These are phyloP conservation scores for Tylochromis polylepis DNA, from an alignment of 2,113 vertebrate species.

Conservation along the genomic window DNA sequence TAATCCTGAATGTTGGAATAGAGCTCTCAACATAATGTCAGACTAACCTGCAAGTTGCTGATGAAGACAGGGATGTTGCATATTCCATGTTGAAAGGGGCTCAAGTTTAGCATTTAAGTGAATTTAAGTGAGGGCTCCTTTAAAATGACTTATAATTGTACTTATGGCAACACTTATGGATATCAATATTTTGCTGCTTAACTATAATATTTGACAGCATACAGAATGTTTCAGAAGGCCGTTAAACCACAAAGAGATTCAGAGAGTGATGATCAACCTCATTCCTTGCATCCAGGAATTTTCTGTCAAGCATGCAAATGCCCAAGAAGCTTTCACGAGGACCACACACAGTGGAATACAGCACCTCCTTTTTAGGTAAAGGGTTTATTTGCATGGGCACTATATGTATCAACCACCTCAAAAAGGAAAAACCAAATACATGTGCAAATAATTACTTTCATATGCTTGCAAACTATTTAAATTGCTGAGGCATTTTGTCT, in stretches of 20 bases:
- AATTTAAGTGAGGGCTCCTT: background rate
- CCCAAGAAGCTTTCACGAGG: background rate
- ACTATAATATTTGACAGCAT: background rate
- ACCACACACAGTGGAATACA: constrained; percentile 45
- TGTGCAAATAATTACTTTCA: constrained; percentile 20
- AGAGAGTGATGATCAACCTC: background rate
- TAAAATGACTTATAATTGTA: background rate
- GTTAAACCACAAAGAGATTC: constrained; percentile 5
- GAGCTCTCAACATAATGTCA: background rate
- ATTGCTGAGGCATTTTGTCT: background rate
- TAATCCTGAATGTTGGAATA: background rate
- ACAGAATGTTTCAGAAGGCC: background rate
- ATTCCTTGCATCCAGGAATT: constrained; percentile 11
- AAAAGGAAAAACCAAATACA: constrained; percentile 13
- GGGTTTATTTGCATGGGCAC: constrained; percentile 48
- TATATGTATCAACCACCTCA: background rate
- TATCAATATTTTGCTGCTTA: background rate
- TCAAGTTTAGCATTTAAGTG: background rate
- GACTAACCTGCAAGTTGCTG: background rate
- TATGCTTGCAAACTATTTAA: background rate
- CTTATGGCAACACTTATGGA: background rate
- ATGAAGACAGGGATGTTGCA: background rate
- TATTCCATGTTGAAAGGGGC: background rate
- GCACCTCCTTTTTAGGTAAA: constrained; percentile 27
- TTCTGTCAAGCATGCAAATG: background rate